A percentile compares a stretch with the other conserved stretches of the same genome.
These are phyloP conservation scores for Corydoras maculifer DNA, from an alignment of 2,113 vertebrate genomes.

Conservation along the genomic window DNA sequence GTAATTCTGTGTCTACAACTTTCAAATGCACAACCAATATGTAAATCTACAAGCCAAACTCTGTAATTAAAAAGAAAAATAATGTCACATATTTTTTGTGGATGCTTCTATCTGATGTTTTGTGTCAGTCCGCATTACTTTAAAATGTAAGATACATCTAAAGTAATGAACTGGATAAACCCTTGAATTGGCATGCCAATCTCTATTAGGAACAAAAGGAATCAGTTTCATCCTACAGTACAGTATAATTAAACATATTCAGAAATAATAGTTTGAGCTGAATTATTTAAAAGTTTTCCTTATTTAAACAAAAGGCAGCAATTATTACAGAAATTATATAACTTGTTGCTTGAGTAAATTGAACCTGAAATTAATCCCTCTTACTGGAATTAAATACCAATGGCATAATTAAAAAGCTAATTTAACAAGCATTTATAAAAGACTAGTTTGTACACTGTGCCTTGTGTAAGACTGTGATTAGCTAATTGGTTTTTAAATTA, in stretches of 20 bases:
- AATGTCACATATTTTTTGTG: slow-evolving; percentile 22
- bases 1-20: too few relatives aligned
- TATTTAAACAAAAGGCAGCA: slow-evolving; percentile 11
- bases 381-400: slow-evolving; percentile 14
- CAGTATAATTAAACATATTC: not conserved
- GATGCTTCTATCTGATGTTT: slow-evolving; percentile 35
- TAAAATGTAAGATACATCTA: slow-evolving; percentile 29
- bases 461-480: slow-evolving; percentile 23
- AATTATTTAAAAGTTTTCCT: not conserved
- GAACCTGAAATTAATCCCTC: slow-evolving; percentile 30
- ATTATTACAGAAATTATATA: slow-evolving; percentile 26
- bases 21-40: too few relatives aligned
- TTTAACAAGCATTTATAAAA: slow-evolving; percentile 27
- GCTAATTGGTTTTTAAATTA: slow-evolving; percentile 31
- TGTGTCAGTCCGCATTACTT: slow-evolving; percentile 37
- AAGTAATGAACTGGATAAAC: slow-evolving; percentile 26
- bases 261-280: slow-evolving; percentile 2
- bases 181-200: slow-evolving; percentile 38
- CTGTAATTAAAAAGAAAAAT: slow-evolving; percentile 9
- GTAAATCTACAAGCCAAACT: slow-evolving; percentile 5
- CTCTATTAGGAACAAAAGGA: slow-evolving; percentile 31
- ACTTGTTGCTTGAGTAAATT: slow-evolving; percentile 31
- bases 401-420: slow-evolving; percentile 23
- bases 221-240: slow-evolving; percentile 7
- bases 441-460: slow-evolving; percentile 2